Evolutionary conservation across 2,113 vertebrate genomes (phyloP), one percentile per base, ranked within the genome.

Genomic region (Cavia aperea): DNA sequence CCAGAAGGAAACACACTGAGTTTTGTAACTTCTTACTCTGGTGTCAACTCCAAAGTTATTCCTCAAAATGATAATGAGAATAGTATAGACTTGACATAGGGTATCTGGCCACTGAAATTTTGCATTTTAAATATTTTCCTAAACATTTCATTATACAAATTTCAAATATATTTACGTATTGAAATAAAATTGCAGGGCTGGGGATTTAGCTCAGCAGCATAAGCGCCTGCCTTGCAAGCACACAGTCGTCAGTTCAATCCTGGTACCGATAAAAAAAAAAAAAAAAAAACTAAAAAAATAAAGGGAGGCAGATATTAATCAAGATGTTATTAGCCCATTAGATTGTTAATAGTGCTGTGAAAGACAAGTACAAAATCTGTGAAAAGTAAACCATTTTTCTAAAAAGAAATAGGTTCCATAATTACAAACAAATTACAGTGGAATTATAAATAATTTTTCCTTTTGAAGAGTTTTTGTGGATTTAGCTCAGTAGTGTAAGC

Each of bases 361-460:
- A 31, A 65, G 29, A 29, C 63, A 29, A 65, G 63, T 33, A 33
- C 65, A 66, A 66, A 66, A 14, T 66, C 65, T 66, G 65, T 14
- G 31, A 36, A 36, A 33, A 68, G 65, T 68, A 68, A 36, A 15
- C 31, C 65, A 36, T 68, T 68, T 68, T 68, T 16, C 65, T 36
- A 13, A 88, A 83, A 92, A 92, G 51, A 81, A 94, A 43, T 36
- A 82, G 33, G 36, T 78, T 79, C 56, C 43, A 58, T 89, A 89
- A 88, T 86, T 94, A 51, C 75, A 94, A 82, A 9, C 66, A 85
- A 82, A 63, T 86, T 62, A 46, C 23, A 90, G 51, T 90, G 70
- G 29, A 85, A 68, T 77, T 88, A 65, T 65, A 46, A 29, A 51
- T 63, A 68, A 16, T 75, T 68, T 87, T 43, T 68, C 3, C 14